These are phyloP conservation scores for Lycocorax pyrrhopterus DNA, from an alignment of 2,113 vertebrate genomes.

Conservation along the genomic window DNA sequence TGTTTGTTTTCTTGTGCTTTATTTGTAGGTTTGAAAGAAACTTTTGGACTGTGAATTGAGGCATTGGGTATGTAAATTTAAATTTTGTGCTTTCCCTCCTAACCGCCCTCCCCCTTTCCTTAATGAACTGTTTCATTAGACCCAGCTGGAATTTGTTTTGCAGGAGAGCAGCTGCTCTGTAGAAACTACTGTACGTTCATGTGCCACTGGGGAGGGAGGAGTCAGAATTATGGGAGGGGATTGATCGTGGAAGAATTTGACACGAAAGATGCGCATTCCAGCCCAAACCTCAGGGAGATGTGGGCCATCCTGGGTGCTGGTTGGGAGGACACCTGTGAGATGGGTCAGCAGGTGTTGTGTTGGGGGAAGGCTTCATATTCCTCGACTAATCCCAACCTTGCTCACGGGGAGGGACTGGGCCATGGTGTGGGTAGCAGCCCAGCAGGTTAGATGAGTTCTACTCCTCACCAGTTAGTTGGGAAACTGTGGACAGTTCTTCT, in stretches of 20 bases:
- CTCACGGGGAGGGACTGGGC: neutral
- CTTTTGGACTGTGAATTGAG: constrained; percentile 76
- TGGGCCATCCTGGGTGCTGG: neutral
- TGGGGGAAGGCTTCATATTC: neutral
- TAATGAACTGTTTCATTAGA: constrained; percentile 30
- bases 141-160: constrained; percentile 9
- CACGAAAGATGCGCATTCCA: neutral
- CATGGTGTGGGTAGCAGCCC: neutral
- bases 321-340: neutral
- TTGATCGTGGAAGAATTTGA: neutral
- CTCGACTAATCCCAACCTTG: neutral
- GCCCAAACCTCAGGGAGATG: neutral
- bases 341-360: neutral
- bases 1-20: constrained; percentile 62
- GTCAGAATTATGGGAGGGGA: neutral
- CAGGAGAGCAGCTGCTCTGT: constrained; percentile 4
- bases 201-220: neutral
- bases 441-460: constrained; percentile 32
- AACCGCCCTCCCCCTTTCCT: neutral
- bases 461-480: neutral
- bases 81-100: constrained; percentile 30
- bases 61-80: constrained; percentile 71
- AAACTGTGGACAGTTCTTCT: neutral
- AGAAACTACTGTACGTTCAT: neutral
- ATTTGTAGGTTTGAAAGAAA: constrained; percentile 73